Base-by-base conservation (phyloP, 2,888 invertebrate species). In the Girardia tigrina region DNA sequence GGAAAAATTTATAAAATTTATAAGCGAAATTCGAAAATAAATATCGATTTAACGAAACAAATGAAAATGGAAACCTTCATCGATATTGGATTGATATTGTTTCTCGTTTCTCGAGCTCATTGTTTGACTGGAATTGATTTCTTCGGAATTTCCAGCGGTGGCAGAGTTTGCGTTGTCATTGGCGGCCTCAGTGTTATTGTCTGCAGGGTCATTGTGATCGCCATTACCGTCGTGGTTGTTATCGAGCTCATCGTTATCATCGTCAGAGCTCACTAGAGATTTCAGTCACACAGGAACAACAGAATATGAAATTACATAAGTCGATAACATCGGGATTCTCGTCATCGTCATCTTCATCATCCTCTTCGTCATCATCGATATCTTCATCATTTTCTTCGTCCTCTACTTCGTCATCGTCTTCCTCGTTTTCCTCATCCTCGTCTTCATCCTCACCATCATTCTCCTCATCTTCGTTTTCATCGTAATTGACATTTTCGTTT, bases 391-490 rank as follows among this genome's bases (percentile, higher is more conserved):
- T 16, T 6, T 56, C 56, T 16, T 56, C 56, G 23, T 56, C 56
- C 6, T 56, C 56, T 8, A 20, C 56, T 2, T 4, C 2, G 4
- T 16, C 56, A 8, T 56, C n/a, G 23, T 56, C 56, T 6, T 56
- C 56, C 6, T 4, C n/a, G 2, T 56, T 23, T 20, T 56, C 23
- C n/a, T 56, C 56, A 6, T 56, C 56, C n/a, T 56, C 56, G 8
- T 56, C n/a, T n/a, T 56, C 56, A 4, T 56, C 56, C 56, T 56
- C 56, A 56, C n/a, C 56, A 56, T 56, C n/a, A 16, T 56, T n/a
- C 56, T 56, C 56, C 23, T n/a, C 56, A 6, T 56, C 36, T 12
- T 12, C 8, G 8, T 36, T 16, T 16, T 36, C 36, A 36, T 16
- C 36, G 8, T 36, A 8, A 12, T 36, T 23, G n/a, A 56, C 56